Percentiles rank a stretch among this genome's conserved stretches.
phyloP scores from a whole-genome alignment of 1,140 invertebrate species.

The Lethrus apterus region DNA sequence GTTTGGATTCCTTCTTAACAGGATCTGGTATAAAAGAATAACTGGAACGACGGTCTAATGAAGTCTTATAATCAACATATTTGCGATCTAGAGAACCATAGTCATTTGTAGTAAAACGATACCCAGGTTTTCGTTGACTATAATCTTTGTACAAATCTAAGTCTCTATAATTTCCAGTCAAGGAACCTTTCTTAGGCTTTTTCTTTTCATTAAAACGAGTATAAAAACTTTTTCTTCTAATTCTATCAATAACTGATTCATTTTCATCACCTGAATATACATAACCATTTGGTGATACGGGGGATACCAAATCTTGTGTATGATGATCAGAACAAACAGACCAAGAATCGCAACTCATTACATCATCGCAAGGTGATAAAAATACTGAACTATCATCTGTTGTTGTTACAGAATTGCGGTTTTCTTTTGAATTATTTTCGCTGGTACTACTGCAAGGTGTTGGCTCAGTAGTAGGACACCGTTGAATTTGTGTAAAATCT shows the following conservation, averaged over 20 bases:
- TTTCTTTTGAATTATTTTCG: conserved; percentile 41
- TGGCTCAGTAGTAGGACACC: conserved; percentile 42
- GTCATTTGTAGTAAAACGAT: conserved; percentile 19
- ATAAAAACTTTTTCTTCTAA: conserved; percentile 81
- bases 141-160: conserved; percentile 35
- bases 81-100: conserved; percentile 33
- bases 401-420: conserved; percentile 38
- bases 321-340: conserved; percentile 56
- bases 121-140: conserved; percentile 4
- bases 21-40: conserved; percentile 3
- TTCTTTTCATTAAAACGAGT: conserved; percentile 77
- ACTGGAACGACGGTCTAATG: neutral
- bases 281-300: conserved; percentile 46
- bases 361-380: conserved; percentile 54
- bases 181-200: conserved; percentile 38
- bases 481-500: conserved; percentile 56
- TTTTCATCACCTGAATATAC: conserved; percentile 38
- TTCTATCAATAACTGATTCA: conserved; percentile 66
- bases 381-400: conserved; percentile 42
- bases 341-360: conserved; percentile 58
- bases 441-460: conserved; percentile 39
- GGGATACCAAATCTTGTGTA: conserved; percentile 40
- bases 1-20: conserved; percentile 24
- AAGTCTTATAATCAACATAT: conserved; percentile 14
- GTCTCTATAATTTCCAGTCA: conserved; percentile 31